These are phyloP conservation scores for Diarsia rubi DNA, from an alignment of 2,888 invertebrate species.

Conservation along the genomic window DNA sequence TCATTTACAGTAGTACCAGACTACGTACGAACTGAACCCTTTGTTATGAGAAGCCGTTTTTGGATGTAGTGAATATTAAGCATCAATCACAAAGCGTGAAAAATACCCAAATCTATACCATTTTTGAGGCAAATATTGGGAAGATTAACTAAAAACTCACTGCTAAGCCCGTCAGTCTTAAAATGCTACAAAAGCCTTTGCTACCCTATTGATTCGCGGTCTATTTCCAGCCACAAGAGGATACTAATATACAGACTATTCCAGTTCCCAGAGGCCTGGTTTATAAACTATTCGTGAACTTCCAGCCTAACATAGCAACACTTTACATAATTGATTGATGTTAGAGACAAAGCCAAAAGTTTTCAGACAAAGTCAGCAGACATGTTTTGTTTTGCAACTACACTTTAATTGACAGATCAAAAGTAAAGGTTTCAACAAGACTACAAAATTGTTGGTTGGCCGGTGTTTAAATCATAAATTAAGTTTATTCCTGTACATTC, in stretches of 20 bases:
- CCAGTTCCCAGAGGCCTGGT: slow-evolving; percentile 8
- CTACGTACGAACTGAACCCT: background rate
- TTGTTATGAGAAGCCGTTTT: background rate
- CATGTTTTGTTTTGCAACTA: slow-evolving; percentile 6
- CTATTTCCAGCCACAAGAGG: slow-evolving; percentile 1
- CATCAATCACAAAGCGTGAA: background rate
- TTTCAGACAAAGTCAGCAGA: slow-evolving; percentile 5
- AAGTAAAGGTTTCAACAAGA: background rate
- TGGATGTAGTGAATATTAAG: background rate
- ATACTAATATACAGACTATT: background rate
- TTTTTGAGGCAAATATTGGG: background rate
- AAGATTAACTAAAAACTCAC: background rate
- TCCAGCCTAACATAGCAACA: slow-evolving; percentile 20
- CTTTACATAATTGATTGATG: slow-evolving; percentile 44
- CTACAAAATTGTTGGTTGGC: background rate
- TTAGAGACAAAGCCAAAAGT: slow-evolving; percentile 10
- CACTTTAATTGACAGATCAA: background rate
- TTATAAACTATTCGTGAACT: slow-evolving; percentile 45
- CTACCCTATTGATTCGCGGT: background rate
- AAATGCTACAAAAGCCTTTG: background rate
- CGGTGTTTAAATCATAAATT: background rate
- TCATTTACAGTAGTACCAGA: background rate
- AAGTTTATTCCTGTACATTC: too few relatives aligned
- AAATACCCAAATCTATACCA: background rate
- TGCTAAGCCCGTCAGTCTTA: background rate